These are phyloP conservation scores for Acanthococcus lagerstroemiae DNA, from an alignment of 2,888 invertebrate species.

Conservation along the genomic window DNA sequence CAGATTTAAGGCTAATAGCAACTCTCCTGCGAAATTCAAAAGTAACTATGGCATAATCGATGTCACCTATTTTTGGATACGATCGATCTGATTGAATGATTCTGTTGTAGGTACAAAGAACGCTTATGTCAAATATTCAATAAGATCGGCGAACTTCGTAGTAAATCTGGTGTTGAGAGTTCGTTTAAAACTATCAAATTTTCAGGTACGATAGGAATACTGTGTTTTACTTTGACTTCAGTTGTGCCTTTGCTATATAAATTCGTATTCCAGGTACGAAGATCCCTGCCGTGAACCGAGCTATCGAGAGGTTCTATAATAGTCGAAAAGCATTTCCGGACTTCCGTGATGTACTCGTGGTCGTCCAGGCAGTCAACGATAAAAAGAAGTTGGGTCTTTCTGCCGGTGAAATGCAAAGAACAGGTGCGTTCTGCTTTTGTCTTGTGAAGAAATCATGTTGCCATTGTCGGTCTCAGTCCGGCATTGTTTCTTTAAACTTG, in stretches of 20 bases:
- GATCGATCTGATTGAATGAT: not conserved
- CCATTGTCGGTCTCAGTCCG: no score
- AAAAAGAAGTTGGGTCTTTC: constrained; percentile 38
- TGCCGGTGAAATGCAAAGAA: constrained; percentile 33
- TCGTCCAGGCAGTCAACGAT: constrained; percentile 41
- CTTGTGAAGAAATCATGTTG: no score
- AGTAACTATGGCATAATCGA: no score
- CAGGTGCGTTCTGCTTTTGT: constrained; percentile 33
- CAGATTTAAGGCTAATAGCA: no score
- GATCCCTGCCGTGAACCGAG: constrained; percentile 45
- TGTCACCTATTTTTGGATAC: not conserved
- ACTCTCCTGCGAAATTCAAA: no score
- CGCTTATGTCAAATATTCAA: constrained; percentile 9
- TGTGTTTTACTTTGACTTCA: not conserved
- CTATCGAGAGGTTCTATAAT: constrained; percentile 43
- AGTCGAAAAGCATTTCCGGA: constrained; percentile 44
- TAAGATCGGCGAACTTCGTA: constrained; percentile 10
- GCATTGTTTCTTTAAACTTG: no score
- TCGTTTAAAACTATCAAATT: not conserved
- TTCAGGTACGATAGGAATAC: not conserved
- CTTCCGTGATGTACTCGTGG: constrained; percentile 42
- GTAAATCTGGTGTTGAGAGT: not conserved
- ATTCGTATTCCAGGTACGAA: constrained; percentile 44
- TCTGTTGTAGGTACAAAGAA: not conserved
- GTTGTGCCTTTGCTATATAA: not conserved